phyloP scores from a whole-genome alignment of 2,113 vertebrate species.

The Odobenus rosmarus region DNA sequence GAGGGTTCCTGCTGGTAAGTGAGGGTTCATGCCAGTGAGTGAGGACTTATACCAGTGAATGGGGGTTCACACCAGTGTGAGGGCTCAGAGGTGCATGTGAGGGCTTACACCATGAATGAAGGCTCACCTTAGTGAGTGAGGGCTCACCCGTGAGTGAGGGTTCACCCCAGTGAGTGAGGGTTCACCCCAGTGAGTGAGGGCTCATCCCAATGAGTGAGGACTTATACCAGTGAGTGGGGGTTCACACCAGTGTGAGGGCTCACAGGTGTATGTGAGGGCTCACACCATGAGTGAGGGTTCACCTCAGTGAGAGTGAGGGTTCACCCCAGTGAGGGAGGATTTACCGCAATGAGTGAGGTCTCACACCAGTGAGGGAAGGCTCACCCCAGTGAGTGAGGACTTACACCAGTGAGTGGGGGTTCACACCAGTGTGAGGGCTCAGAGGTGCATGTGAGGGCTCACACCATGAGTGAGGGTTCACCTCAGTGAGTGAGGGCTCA shows the following conservation, averaged over 20 bases:
- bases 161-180: not conserved
- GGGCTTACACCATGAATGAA: not conserved
- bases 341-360: too few relatives aligned
- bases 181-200: not conserved
- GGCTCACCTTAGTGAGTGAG: too few relatives aligned
- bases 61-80: too few relatives aligned
- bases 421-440: accelerated
- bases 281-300: accelerated
- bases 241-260: not conserved
- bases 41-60: not conserved
- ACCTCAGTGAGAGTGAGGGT: not conserved
- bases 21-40: not conserved
- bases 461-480: not conserved
- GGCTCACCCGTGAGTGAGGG: not conserved
- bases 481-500: accelerated
- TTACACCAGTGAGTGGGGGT: not conserved
- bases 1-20: not conserved
- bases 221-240: not conserved
- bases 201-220: too few relatives aligned
- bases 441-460: not conserved
- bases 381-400: not conserved
- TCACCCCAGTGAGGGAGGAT: not conserved
- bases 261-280: not conserved
- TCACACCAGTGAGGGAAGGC: accelerated
- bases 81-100: too few relatives aligned